Base-by-base conservation (phyloP, 1,140 invertebrate species). In the Alviniconcha marisindica region DNA sequence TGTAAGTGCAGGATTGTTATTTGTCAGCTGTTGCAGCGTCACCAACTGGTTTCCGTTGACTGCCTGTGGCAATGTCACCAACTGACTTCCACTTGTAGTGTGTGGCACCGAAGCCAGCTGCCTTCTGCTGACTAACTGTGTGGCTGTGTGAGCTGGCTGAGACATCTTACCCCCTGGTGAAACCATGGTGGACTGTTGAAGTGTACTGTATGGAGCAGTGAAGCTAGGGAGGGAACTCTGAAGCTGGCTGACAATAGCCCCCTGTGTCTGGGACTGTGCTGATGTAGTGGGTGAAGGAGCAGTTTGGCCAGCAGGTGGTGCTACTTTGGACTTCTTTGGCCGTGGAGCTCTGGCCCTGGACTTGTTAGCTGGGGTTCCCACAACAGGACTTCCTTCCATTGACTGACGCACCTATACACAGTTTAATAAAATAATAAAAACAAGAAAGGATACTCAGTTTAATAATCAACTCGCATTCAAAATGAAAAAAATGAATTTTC, bases 361-460 rank as follows among this genome's bases (percentile, higher is more conserved):
- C 33, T 71, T 71, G 38, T 71, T 71, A 2, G 5, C 36, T 40
- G 69, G 1, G 18, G 69, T 24, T 71, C 36, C 69, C 63, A 33
- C 36, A 2, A 31, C 63, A 4, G 63, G 28, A 33, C 63, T 33
- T 71, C 28, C 69, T 18, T 40, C 69, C 69, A 71, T 36, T 4
- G 36, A 36, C 69, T 71, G 69, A 71, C 69, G 69, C 33, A 71
- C 69, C 69, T 71, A 40, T 24, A 48, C 44, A 48, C 7, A 48
- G n/a, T n/a, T n/a, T n/a, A n/a, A n/a, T n/a, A n/a, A n/a, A n/a
- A n/a, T n/a, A n/a, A n/a, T n/a, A n/a, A n/a, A n/a, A n/a, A n/a
- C n/a, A n/a, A n/a, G n/a, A n/a, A n/a, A n/a, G n/a, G n/a, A n/a
- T n/a, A n/a, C n/a, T n/a, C n/a, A n/a, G n/a, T n/a, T n/a, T n/a